phyloP scores from a whole-genome alignment of 35 echinoderm and acorn worm genomes.

The Diadema setosum region DNA sequence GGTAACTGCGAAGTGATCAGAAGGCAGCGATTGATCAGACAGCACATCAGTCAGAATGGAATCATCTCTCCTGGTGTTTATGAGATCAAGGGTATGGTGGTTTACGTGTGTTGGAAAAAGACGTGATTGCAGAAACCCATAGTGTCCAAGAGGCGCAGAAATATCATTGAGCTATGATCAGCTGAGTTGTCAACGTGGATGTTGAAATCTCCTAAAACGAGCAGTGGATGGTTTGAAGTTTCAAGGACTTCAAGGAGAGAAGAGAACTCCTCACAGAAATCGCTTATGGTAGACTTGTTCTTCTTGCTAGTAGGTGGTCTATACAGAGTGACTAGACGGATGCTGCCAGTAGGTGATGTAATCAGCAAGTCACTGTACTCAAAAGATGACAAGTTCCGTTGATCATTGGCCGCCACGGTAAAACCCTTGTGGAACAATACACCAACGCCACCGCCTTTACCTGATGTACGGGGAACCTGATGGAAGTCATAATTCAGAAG shows the following conservation, averaged over 20 bases:
- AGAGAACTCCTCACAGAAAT: not conserved
- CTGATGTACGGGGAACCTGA: not conserved
- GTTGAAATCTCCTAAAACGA: not conserved
- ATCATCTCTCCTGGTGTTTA: not conserved
- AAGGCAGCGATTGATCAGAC: not conserved
- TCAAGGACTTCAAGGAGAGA: not conserved
- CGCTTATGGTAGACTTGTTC: not conserved
- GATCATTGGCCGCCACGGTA: not conserved
- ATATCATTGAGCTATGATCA: not conserved
- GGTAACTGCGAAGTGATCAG: not conserved
- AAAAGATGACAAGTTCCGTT: not conserved
- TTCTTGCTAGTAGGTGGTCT: not conserved
- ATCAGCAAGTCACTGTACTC: constrained; percentile 7
- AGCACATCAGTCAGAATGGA: not conserved
- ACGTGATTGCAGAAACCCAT: not conserved
- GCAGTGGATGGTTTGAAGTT: not conserved
- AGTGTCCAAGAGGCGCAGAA: not conserved
- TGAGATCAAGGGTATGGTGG: not conserved
- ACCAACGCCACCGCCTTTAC: constrained; percentile 44
- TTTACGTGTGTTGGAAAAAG: not conserved
- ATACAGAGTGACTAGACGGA: not conserved
- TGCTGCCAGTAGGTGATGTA: not conserved
- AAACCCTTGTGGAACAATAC: constrained; percentile 9
- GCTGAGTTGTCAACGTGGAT: not conserved
- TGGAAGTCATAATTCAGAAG: constrained; percentile 47